phyloP scores from a whole-genome alignment of 2,797 vertebrate species.

The Coregonus ussuriensis region DNA sequence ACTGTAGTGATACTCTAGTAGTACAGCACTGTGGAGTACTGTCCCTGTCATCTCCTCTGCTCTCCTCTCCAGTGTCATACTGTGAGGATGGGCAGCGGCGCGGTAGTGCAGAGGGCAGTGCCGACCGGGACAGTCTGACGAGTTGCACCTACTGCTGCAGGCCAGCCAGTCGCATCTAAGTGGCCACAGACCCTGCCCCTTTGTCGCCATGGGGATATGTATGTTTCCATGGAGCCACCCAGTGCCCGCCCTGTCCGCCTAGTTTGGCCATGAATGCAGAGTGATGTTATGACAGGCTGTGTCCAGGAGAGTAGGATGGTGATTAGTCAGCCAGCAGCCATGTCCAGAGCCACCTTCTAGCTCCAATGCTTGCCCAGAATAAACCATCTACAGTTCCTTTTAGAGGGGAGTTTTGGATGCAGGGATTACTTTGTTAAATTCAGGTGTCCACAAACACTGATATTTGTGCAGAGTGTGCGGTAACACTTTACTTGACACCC shows the following conservation, averaged over 20 bases:
- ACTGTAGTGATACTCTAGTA: conserved; percentile 77
- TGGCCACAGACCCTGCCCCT: conserved; percentile 48
- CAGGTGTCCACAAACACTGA: conserved; percentile 4
- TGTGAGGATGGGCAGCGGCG: conserved; percentile 75
- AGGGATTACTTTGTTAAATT: not conserved
- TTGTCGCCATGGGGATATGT: conserved; percentile 37
- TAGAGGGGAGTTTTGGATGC: no score
- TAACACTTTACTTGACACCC: no score
- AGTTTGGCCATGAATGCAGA: conserved; percentile 77
- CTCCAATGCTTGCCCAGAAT: no score
- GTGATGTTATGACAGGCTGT: conserved; percentile 58
- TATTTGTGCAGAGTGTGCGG: not conserved
- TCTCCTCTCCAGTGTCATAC: conserved; percentile 70
- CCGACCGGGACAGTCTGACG: conserved; percentile 77
- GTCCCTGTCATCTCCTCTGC: conserved; percentile 8
- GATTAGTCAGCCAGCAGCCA: no score
- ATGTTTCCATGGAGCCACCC: conserved; percentile 40
- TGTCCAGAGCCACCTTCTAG: no score
- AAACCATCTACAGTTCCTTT: no score
- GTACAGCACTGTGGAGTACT: conserved; percentile 58
- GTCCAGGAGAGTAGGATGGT: conserved; percentile 7
- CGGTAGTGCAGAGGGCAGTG: conserved; percentile 72
- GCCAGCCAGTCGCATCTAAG: conserved; percentile 81
- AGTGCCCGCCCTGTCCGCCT: conserved; percentile 51
- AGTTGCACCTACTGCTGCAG: conserved; percentile 84